A percentile compares a stretch with the other conserved stretches of the same genome.
These are phyloP conservation scores for Cnemophilus loriae DNA, from an alignment of 2,113 vertebrate species.

Conservation along the genomic window DNA sequence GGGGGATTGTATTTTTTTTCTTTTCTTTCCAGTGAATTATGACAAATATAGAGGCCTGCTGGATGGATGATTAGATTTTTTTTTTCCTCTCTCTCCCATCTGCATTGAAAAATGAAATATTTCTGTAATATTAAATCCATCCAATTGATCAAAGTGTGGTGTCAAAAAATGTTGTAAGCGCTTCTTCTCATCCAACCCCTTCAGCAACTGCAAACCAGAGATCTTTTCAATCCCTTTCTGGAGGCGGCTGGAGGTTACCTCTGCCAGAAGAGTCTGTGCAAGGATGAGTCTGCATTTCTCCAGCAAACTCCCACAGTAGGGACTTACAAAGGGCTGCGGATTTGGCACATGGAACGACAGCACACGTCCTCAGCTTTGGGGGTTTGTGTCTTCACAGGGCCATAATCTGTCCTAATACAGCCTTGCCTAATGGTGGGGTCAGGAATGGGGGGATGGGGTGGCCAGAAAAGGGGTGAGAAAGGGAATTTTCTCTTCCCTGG, in stretches of 20 bases:
- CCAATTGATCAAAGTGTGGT: conserved; percentile 72
- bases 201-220: conserved; percentile 11
- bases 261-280: background rate
- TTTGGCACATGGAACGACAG: accelerated
- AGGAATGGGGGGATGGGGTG: background rate
- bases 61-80: conserved; percentile 71
- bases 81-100: conserved; percentile 14
- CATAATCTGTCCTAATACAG: background rate
- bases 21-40: conserved; percentile 45
- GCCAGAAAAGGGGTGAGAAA: background rate
- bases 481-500: background rate
- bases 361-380: background rate
- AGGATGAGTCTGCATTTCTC: conserved; percentile 19
- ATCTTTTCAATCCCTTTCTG: conserved; percentile 32
- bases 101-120: conserved; percentile 72
- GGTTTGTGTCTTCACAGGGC: accelerated
- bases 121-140: conserved; percentile 76
- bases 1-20: background rate
- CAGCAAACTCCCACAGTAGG: background rate
- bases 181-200: conserved; percentile 60
- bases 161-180: conserved; percentile 67
- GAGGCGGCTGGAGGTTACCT: background rate
- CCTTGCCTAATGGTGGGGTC: background rate
- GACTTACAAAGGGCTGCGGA: background rate
- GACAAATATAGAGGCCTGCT: conserved; percentile 50